phyloP scores from a whole-genome alignment of 2,797 vertebrate species.

The Heteromormyrus szaboi region DNA sequence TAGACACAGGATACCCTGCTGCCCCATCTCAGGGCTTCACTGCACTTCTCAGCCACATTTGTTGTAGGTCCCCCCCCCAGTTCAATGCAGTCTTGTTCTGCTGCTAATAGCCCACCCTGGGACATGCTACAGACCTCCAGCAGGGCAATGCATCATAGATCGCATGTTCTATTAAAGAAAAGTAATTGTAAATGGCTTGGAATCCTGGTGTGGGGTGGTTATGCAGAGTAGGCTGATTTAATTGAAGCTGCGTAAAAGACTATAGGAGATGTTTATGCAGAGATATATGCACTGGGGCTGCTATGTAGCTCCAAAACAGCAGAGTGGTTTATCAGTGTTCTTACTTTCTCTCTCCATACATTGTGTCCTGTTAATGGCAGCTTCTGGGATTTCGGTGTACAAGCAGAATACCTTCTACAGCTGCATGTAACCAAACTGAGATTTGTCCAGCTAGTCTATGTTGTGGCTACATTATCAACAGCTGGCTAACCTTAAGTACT shows the following conservation, averaged over 20 bases:
- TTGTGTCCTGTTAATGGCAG: background rate
- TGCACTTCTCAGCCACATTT: background rate
- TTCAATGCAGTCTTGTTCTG: background rate
- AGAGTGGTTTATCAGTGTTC: background rate
- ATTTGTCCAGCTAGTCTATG: background rate
- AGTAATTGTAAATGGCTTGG: slow-evolving; percentile 41
- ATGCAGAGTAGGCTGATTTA: slow-evolving; percentile 50
- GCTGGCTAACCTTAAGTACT: background rate
- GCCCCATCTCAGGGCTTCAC: background rate
- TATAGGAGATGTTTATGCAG: background rate
- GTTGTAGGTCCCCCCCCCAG: background rate
- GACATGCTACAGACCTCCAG: slow-evolving; percentile 52
- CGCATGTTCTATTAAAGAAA: background rate
- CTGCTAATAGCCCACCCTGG: slow-evolving; percentile 62
- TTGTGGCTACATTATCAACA: background rate
- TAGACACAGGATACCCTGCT: background rate
- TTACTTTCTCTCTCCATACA: background rate
- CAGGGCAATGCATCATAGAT: slow-evolving; percentile 34
- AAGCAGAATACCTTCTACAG: background rate
- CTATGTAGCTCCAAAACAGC: background rate
- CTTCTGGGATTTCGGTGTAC: background rate
- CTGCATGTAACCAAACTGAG: background rate
- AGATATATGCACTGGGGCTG: background rate
- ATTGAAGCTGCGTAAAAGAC: slow-evolving; percentile 31
- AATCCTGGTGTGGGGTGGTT: slow-evolving; percentile 59